Evolutionary conservation across 2,888 invertebrate genomes (phyloP).

Genomic region (Elmis aenea): DNA sequence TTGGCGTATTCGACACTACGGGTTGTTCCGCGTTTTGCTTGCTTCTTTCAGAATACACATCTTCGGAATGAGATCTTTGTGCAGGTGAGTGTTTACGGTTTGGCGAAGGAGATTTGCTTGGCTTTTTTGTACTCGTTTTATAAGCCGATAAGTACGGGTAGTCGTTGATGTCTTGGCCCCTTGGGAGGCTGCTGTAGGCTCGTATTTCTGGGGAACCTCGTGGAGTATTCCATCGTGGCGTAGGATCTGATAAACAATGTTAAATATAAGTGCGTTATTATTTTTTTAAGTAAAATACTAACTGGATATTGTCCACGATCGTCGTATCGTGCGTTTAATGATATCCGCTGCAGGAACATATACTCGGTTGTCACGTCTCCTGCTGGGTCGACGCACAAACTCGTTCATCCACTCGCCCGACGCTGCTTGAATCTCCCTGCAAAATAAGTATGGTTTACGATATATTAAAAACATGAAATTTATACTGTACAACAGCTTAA

Average conservation of each 20-base stretch:
- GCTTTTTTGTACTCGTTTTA: constrained; percentile 24
- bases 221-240: constrained; percentile 50
- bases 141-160: constrained; percentile 41
- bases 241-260: constrained; percentile 45
- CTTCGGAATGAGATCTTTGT: constrained; percentile 40
- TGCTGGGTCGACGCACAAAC: constrained; percentile 52
- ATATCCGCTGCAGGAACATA: constrained; percentile 57
- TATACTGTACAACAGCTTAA: too few relatives aligned
- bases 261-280: neutral
- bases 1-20: constrained; percentile 2
- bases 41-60: constrained; percentile 35
- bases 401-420: constrained; percentile 68
- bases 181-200: constrained; percentile 57
- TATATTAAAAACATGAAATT: too few relatives aligned
- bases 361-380: constrained; percentile 49
- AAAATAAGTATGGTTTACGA: constrained; percentile 36
- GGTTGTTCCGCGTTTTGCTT: constrained; percentile 8
- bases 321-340: constrained; percentile 60
- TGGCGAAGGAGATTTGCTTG: constrained; percentile 18
- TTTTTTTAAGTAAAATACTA: constrained; percentile 31
- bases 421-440: constrained; percentile 63
- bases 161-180: constrained; percentile 49
- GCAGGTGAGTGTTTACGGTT: constrained; percentile 24
- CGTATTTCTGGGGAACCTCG: constrained; percentile 54
- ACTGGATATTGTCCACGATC: constrained; percentile 73